Percentiles rank a stretch among this genome's conserved stretches.
These are phyloP conservation scores for Stegodyphus mimosarum DNA, from an alignment of 1,140 invertebrate genomes.

Conservation along the genomic window DNA sequence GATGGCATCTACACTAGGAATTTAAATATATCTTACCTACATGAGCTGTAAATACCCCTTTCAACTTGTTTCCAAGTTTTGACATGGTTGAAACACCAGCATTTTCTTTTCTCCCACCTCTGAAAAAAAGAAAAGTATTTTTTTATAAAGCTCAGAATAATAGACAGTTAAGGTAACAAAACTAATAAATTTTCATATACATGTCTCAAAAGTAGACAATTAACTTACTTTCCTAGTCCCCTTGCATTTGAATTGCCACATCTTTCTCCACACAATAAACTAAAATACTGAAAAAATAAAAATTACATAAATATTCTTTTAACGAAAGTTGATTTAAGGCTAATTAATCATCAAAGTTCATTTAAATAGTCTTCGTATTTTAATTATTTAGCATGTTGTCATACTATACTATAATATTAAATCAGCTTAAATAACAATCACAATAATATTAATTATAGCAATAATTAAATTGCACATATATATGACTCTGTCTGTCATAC, in stretches of 20 bases:
- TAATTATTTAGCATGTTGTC: no score
- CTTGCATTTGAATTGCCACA: slow-evolving; percentile 71
- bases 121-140: slow-evolving; percentile 35
- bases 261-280: slow-evolving; percentile 76
- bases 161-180: background rate
- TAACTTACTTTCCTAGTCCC: slow-evolving; percentile 71
- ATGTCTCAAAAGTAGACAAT: background rate
- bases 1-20: no score
- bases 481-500: no score
- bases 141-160: background rate
- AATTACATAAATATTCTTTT: background rate
- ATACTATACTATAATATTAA: no score
- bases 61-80: slow-evolving; percentile 68
- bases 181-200: background rate
- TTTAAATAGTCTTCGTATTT: no score
- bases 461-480: no score
- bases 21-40: slow-evolving; percentile 59
- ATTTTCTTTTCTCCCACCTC: slow-evolving; percentile 56
- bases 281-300: slow-evolving; percentile 75
- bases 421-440: no score
- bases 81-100: slow-evolving; percentile 65
- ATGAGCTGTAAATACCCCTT: slow-evolving; percentile 66
- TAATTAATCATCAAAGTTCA: no score
- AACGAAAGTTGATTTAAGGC: no score
- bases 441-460: no score